Conservation (phyloP, 2,888 invertebrate genomes). For the Spicauda simplicius region DNA sequence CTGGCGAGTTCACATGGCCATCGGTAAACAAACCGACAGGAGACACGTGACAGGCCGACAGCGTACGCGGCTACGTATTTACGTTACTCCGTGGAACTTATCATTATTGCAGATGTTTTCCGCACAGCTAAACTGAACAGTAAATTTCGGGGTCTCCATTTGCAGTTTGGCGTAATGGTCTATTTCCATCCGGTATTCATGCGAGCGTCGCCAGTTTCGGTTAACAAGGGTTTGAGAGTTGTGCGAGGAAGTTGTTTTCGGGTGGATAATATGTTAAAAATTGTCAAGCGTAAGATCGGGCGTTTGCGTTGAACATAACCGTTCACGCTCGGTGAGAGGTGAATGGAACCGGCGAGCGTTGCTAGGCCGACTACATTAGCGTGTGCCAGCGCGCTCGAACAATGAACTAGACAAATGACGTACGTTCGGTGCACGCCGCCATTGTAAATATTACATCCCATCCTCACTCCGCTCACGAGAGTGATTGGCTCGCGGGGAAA, state of each 20-base stretch:
- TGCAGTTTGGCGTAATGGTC: slow-evolving; percentile 32
- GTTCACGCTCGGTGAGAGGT: slow-evolving; percentile 82
- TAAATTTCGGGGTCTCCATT: slow-evolving; percentile 24
- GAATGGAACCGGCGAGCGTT: slow-evolving; percentile 78
- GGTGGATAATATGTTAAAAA: slow-evolving; percentile 41
- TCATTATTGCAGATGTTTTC: slow-evolving; percentile 26
- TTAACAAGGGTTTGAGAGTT: slow-evolving; percentile 6
- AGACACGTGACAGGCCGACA: slow-evolving; percentile 55
- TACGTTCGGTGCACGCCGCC: slow-evolving; percentile 59
- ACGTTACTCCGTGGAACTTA: slow-evolving; percentile 20
- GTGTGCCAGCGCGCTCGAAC: slow-evolving; percentile 78
- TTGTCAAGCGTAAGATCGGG: slow-evolving; percentile 43
- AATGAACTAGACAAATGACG: slow-evolving; percentile 79
- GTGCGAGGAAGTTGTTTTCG: slow-evolving; percentile 10
- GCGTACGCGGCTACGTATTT: slow-evolving; percentile 38
- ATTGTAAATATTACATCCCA: slow-evolving; percentile 49
- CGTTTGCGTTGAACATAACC: slow-evolving; percentile 54
- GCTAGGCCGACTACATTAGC: slow-evolving; percentile 79
- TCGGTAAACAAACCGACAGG: slow-evolving; percentile 56
- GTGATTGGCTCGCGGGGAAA: slow-evolving; percentile 24
- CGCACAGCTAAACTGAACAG: slow-evolving; percentile 12
- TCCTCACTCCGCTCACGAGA: slow-evolving; percentile 39
- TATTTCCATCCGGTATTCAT: slow-evolving; percentile 17
- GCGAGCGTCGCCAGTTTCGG: slow-evolving; percentile 8
- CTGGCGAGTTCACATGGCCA: slow-evolving; percentile 53